A percentile compares a stretch with the other conserved stretches of the same genome.
These are phyloP conservation scores for Acanthopagrus latus DNA, from an alignment of 2,797 vertebrate species.

Conservation along the genomic window DNA sequence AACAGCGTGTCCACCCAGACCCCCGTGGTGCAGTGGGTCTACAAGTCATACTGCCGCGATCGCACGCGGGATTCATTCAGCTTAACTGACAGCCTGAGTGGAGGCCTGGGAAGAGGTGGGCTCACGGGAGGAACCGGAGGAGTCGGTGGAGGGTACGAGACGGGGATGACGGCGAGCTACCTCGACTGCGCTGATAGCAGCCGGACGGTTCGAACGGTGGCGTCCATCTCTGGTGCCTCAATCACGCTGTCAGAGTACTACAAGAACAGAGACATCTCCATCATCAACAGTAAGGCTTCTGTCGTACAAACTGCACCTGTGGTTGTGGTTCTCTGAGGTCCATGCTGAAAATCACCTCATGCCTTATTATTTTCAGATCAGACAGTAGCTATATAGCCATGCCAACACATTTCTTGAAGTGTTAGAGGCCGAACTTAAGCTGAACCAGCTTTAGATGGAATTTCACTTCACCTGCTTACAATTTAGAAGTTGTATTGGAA, in stretches of 20 bases:
- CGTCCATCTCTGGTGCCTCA: constrained; percentile 90
- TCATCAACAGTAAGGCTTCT: constrained; percentile 88
- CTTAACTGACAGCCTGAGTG: constrained; percentile 58
- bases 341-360: background rate
- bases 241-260: constrained; percentile 94
- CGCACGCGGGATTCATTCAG: constrained; percentile 90
- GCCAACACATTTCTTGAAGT: background rate
- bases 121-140: constrained; percentile 29
- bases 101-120: constrained; percentile 60
- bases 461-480: constrained; percentile 1
- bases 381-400: background rate
- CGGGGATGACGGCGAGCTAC: constrained; percentile 82
- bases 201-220: constrained; percentile 92
- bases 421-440: background rate
- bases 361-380: background rate
- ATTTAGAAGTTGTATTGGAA: background rate
- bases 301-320: background rate
- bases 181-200: constrained; percentile 93
- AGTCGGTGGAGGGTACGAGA: constrained; percentile 70
- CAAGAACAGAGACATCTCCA: constrained; percentile 92
- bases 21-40: constrained; percentile 93
- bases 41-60: constrained; percentile 95
- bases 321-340: background rate
- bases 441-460: constrained; percentile 9
- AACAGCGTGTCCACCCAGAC: constrained; percentile 90